Base-by-base conservation (phyloP, 35 echinoderm and acorn worm genomes). In the Eucidaris tribuloides region DNA sequence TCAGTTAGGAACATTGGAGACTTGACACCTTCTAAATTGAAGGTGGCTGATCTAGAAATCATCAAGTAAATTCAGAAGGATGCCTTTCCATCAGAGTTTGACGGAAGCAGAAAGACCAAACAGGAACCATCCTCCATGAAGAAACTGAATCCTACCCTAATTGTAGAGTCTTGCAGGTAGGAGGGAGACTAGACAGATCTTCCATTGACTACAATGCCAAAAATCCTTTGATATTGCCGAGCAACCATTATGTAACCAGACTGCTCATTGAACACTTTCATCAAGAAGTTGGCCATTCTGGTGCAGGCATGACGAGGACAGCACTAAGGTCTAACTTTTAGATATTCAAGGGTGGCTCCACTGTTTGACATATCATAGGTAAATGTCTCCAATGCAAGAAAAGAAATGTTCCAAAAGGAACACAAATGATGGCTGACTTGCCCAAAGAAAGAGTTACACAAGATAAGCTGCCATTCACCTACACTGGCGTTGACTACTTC, bases 361-460 rank as follows among this genome's bases (percentile, higher is more conserved):
- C 86, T 52, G 86, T 85, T 50, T 24, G 86, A 14, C 46, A 61
- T 11, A 49, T 89, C 17, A 71, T 94, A 28, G 86, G 86, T 2
- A 89, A 81, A 37, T 94, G 91, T 58, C 22, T 89, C 35, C 11
- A 37, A 17, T 89, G 86, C 46, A 94, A 58, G 48, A 52, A 74
- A 24, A 11, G 71, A 31, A 89, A 85, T 85, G 63, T 81, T 38
- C 37, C 32, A 50, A 34, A 7, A 34, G 33, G 61, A 3, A 6
- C 65, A 37, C 86, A 89, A 25, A 30, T 70, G 6, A 90, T 90
- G 88, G 82, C 43, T 9, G 65, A 76, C 3, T 46, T 90, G 1
- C 88, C 81, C 4, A 46, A 1, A n/a, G 70, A 5, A 11, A 62
- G 83, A 58, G 83, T 79, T 5, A 86, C 45, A 1, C 83, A 77